Conservation (phyloP, 1,140 invertebrate genomes). For the Drosophila teissieri region DNA sequence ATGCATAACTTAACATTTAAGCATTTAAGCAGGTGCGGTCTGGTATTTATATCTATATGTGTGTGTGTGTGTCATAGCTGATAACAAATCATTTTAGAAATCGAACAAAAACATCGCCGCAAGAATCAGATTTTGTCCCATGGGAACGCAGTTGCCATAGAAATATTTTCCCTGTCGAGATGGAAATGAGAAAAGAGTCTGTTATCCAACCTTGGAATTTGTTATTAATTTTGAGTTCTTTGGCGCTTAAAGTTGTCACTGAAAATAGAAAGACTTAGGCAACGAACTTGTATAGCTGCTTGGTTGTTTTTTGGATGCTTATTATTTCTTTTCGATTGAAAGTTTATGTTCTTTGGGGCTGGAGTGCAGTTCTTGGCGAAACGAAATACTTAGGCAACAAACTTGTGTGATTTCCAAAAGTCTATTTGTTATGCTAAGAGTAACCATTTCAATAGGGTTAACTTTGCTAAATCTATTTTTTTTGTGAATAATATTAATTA, state of each 20-base stretch:
- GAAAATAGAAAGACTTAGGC: conserved; percentile 59
- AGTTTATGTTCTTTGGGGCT: neutral
- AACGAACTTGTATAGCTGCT: conserved; percentile 48
- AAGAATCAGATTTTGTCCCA: conserved; percentile 1
- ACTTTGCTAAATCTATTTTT: no score
- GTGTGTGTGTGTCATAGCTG: conserved; percentile 13
- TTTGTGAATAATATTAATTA: no score
- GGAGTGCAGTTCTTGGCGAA: neutral
- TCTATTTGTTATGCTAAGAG: no score
- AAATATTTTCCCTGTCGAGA: conserved; percentile 25
- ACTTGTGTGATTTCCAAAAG: conserved; percentile 39
- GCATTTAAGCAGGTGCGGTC: conserved; percentile 41
- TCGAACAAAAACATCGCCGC: conserved; percentile 10
- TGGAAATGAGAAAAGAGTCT: conserved; percentile 11
- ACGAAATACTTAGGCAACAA: conserved; percentile 80
- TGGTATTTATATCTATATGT: neutral
- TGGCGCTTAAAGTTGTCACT: conserved; percentile 1
- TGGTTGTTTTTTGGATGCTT: neutral
- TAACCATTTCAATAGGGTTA: no score
- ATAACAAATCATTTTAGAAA: conserved; percentile 58
- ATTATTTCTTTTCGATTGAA: neutral
- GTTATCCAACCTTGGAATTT: neutral
- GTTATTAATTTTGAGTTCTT: neutral
- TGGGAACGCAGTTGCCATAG: conserved; percentile 2
- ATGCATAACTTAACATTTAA: conserved; percentile 60